Percentiles rank a stretch among this genome's conserved stretches.
These are phyloP conservation scores for Coendou prehensilis DNA, from an alignment of 2,797 vertebrate species.

Conservation along the genomic window DNA sequence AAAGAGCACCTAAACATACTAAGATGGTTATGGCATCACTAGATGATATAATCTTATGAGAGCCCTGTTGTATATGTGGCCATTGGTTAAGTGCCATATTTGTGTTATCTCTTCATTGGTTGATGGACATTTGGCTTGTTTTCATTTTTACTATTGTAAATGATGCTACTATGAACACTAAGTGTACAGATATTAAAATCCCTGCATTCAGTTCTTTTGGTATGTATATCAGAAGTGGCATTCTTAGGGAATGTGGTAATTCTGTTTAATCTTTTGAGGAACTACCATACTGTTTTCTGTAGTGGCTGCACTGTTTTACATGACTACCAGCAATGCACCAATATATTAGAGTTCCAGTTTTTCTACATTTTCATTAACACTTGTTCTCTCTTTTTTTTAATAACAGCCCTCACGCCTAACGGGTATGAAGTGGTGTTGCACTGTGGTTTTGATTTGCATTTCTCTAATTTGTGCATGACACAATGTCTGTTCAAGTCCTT, in stretches of 20 bases:
- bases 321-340: not conserved
- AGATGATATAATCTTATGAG: not conserved
- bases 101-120: not conserved
- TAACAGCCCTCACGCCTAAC: not conserved
- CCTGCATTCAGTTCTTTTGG: not conserved
- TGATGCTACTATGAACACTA: not conserved
- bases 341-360: not conserved
- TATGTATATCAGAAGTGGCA: not conserved
- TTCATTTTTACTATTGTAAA: not conserved
- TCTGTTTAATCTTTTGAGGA: not conserved
- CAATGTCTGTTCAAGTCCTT: not conserved
- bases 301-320: not conserved
- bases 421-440: not conserved
- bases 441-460: not conserved
- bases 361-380: not conserved
- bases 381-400: not conserved
- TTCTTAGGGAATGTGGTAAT: not conserved
- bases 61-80: not conserved
- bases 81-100: not conserved
- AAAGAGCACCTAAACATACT: not conserved
- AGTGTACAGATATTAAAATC: not conserved
- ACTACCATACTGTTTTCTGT: not conserved
- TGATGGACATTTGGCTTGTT: not conserved
- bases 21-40: not conserved
- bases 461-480: not conserved